A percentile compares a stretch with the other conserved stretches of the same genome.
Evolutionary conservation across 2,113 vertebrate species (phyloP).

Genomic region (Rousettus leschenaultii): DNA sequence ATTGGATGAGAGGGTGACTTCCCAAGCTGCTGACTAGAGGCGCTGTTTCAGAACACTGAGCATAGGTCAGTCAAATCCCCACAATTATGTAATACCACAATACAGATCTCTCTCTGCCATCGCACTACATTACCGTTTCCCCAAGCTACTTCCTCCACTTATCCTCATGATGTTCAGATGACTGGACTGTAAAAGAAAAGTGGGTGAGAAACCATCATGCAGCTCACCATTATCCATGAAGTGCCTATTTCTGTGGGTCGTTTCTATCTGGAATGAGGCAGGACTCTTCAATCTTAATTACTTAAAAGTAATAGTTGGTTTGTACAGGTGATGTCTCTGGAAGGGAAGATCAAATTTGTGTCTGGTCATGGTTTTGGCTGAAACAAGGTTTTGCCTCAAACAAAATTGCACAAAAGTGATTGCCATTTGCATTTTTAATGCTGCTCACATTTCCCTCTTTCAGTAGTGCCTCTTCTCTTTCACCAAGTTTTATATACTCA

Average conservation of each 20-base stretch:
- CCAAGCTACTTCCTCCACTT: neutral
- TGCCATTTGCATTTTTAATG: neutral
- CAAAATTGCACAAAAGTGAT: neutral
- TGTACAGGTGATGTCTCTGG: neutral
- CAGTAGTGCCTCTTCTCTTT: neutral
- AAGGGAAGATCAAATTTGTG: neutral
- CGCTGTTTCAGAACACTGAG: neutral
- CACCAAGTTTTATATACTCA: no score
- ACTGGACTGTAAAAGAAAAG: neutral
- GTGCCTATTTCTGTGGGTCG: neutral
- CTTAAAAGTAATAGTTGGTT: neutral
- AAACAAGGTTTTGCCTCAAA: neutral
- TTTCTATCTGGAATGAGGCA: no score
- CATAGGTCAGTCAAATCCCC: neutral
- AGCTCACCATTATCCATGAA: neutral
- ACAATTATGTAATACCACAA: neutral
- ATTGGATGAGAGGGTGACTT: neutral
- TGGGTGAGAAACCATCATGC: neutral
- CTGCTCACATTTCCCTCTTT: neutral
- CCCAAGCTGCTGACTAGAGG: neutral
- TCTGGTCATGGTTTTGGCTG: neutral
- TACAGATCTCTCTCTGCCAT: neutral
- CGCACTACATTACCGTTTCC: neutral
- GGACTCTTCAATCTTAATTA: neutral
- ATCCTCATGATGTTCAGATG: no score